Conservation (phyloP, 2,113 vertebrate genomes). For the Marmota flaviventris region DNA sequence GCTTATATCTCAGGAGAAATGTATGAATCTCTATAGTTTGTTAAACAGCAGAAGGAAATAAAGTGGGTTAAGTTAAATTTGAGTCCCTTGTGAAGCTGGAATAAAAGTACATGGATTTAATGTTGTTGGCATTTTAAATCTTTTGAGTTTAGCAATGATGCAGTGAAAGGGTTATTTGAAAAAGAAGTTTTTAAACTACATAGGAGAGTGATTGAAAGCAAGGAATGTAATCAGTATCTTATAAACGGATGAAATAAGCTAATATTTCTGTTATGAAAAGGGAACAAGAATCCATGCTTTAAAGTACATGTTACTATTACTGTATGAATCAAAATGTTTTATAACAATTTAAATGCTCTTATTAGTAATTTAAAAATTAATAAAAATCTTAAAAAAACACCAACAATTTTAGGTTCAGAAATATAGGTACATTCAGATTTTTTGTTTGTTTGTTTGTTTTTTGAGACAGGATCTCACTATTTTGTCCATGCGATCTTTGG, state of each 20-base stretch:
- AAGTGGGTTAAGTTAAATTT: background rate
- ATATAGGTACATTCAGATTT: background rate
- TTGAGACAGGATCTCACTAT: background rate
- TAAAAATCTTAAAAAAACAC: background rate
- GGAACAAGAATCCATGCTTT: background rate
- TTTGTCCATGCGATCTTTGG: background rate
- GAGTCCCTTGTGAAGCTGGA: background rate
- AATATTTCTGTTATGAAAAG: background rate
- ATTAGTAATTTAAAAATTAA: background rate
- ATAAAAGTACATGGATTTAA: background rate
- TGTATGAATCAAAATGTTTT: conserved; percentile 29
- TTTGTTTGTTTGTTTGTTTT: background rate
- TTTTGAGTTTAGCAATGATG: background rate
- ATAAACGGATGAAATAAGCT: background rate
- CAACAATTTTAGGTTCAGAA: background rate
- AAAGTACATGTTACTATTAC: background rate
- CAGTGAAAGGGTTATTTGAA: background rate
- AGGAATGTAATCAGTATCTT: background rate
- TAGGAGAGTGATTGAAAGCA: background rate
- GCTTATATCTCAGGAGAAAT: background rate
- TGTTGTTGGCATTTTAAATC: background rate
- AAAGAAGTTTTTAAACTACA: background rate
- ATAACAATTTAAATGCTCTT: background rate
- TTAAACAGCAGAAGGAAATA: background rate
- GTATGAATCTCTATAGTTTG: background rate